Base-by-base conservation (phyloP, 1,140 invertebrate species). In the Amphibalanus amphitrite region DNA sequence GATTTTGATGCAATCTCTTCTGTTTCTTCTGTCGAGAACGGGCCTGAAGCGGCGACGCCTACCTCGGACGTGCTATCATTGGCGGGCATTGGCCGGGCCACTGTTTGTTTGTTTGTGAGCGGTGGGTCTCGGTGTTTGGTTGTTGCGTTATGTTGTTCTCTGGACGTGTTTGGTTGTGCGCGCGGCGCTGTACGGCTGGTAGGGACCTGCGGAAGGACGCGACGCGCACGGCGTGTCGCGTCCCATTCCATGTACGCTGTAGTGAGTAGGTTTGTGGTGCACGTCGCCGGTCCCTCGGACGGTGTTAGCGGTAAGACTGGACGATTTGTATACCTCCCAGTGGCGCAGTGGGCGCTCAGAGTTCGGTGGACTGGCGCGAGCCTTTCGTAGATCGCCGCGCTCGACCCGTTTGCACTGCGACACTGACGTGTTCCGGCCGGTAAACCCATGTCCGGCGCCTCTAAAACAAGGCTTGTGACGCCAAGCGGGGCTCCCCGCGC, bases 391-490 rank as follows among this genome's bases (percentile, higher is more conserved):
- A n/a, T n/a, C n/a, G n/a, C n/a, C n/a, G n/a, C n/a, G n/a, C n/a
- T n/a, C n/a, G n/a, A n/a, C n/a, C n/a, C n/a, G n/a, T n/a, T n/a
- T n/a, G n/a, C n/a, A n/a, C n/a, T n/a, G n/a, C n/a, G n/a, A n/a
- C n/a, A n/a, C n/a, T n/a, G n/a, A n/a, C n/a, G n/a, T 38, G 33
- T n/a, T n/a, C n/a, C 33, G 33, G 33, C 33, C 33, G 33, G 15
- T 38, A 15, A 15, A 6, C 33, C 33, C 33, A 15, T 20, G 47
- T 20, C 20, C 47, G 47, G 47, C 20, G 47, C 47, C 23, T 59
- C 47, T 59, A 59, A 59, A 59, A 59, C 47, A 59, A 59, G 47
- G 47, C 47, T 59, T 59, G 47, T 59, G 47, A 59, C 47, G 47
- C 47, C 47, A 13, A 23, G 17, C 10, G 47, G 4, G 47, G 13